These are phyloP conservation scores for Pandemis corylana DNA, from an alignment of 2,888 invertebrate species.

Conservation along the genomic window DNA sequence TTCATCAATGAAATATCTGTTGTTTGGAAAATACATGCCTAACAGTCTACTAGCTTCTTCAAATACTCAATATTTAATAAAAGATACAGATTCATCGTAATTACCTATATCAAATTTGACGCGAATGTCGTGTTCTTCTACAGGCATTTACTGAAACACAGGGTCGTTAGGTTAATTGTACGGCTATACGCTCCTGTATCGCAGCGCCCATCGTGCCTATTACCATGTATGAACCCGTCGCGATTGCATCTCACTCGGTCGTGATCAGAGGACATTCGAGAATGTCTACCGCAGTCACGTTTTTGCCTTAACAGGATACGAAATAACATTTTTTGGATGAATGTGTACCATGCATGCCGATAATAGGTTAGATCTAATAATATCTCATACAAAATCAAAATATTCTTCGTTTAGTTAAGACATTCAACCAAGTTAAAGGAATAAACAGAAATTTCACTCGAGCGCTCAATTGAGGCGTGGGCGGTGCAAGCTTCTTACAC, in stretches of 20 bases:
- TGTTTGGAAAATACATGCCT: slow-evolving; percentile 45
- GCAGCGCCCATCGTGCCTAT: slow-evolving; percentile 51
- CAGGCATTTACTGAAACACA: slow-evolving; percentile 45
- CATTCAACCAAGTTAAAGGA: slow-evolving; percentile 10
- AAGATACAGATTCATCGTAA: slow-evolving; percentile 10
- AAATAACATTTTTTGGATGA: slow-evolving; percentile 16
- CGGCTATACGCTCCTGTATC: slow-evolving; percentile 51
- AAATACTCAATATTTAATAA: not conserved
- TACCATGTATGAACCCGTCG: slow-evolving; percentile 64
- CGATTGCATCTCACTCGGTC: slow-evolving; percentile 70
- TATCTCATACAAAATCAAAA: not conserved
- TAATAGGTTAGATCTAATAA: not conserved
- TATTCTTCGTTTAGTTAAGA: not conserved
- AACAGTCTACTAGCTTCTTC: not conserved
- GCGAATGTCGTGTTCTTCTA: not conserved
- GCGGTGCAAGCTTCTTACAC: slow-evolving; percentile 53
- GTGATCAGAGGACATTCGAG: slow-evolving; percentile 71
- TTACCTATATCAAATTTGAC: no score
- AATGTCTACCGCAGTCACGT: slow-evolving; percentile 71
- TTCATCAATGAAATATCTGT: slow-evolving; percentile 58
- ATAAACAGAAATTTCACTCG: slow-evolving; percentile 49
- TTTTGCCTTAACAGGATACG: slow-evolving; percentile 60
- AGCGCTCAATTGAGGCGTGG: slow-evolving; percentile 60
- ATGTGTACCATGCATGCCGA: not conserved
- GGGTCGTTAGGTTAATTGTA: slow-evolving; percentile 73